phyloP scores from a whole-genome alignment of 2,888 invertebrate species.

The Acleris emargana region DNA sequence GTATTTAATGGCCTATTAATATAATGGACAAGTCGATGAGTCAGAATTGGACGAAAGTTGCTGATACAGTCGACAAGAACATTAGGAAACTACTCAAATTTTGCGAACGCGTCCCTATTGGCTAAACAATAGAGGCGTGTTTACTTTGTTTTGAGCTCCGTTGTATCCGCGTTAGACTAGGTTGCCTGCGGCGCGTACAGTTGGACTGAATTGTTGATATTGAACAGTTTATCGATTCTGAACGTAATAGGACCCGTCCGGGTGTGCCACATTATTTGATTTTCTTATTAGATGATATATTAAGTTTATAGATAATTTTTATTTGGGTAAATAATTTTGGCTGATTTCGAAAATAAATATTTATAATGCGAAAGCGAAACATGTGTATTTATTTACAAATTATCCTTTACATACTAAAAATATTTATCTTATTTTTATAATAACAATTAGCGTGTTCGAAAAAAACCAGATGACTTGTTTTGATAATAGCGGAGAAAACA shows the following conservation, averaged over 20 bases:
- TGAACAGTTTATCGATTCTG: constrained; percentile 15
- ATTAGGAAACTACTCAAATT: background rate
- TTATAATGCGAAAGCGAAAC: constrained; percentile 70
- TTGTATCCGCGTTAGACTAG: background rate
- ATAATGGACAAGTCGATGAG: constrained; percentile 23
- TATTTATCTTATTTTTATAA: no score
- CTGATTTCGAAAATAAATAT: constrained; percentile 79
- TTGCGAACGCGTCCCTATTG: background rate
- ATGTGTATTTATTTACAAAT: constrained; percentile 49
- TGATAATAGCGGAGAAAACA: no score
- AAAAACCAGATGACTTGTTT: no score
- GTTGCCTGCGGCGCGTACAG: constrained; percentile 1
- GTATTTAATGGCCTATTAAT: constrained; percentile 33
- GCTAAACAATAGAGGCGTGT: background rate
- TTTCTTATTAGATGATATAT: constrained; percentile 64
- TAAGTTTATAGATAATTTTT: constrained; percentile 77
- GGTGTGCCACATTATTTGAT: constrained; percentile 47
- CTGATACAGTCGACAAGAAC: background rate
- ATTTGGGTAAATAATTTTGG: constrained; percentile 79
- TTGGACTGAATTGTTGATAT: constrained; percentile 23
- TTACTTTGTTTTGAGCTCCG: background rate
- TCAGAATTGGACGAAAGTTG: constrained; percentile 3
- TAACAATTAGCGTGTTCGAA: no score
- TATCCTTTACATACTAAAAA: constrained; percentile 39
- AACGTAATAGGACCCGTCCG: constrained; percentile 35